phyloP scores from a whole-genome alignment of 2,113 vertebrate species.

The Puntigrus tetrazona region DNA sequence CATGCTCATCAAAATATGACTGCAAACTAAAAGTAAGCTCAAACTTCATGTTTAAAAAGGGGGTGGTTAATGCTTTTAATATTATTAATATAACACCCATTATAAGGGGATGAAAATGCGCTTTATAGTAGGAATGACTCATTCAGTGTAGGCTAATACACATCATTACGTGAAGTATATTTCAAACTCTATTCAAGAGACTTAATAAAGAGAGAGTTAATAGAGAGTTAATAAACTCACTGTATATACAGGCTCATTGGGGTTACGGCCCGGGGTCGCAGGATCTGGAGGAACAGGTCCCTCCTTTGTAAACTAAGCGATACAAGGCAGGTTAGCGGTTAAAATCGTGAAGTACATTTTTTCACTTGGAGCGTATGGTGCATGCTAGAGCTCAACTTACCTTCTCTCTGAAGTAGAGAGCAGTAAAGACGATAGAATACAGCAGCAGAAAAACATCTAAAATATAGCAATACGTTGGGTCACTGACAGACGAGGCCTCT shows the following conservation, averaged over 20 bases:
- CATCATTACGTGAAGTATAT: not conserved
- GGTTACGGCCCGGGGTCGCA: not conserved
- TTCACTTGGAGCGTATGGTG: not conserved
- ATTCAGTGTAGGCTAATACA: not conserved
- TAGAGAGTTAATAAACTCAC: no score
- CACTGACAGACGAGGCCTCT: slow-evolving; percentile 59
- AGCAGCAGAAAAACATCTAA: slow-evolving; percentile 88
- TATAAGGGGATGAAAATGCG: not conserved
- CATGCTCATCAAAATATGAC: not conserved
- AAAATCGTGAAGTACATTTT: not conserved
- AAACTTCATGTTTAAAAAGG: no score
- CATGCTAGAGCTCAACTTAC: slow-evolving; percentile 68
- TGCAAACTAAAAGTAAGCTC: no score
- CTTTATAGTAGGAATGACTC: not conserved
- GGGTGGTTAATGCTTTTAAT: not conserved
- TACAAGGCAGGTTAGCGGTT: slow-evolving; percentile 10
- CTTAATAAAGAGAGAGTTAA: no score
- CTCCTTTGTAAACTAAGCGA: slow-evolving; percentile 38
- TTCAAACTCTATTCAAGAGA: not conserved
- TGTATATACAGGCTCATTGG: slow-evolving; percentile 26
- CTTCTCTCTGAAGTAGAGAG: slow-evolving; percentile 83
- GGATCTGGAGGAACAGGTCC: not conserved
- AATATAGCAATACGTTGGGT: slow-evolving; percentile 85
- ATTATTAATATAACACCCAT: not conserved
- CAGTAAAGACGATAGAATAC: slow-evolving; percentile 83